Evolutionary conservation across 2,113 vertebrate species (phyloP).

Genomic region (Zosterops lateralis): DNA sequence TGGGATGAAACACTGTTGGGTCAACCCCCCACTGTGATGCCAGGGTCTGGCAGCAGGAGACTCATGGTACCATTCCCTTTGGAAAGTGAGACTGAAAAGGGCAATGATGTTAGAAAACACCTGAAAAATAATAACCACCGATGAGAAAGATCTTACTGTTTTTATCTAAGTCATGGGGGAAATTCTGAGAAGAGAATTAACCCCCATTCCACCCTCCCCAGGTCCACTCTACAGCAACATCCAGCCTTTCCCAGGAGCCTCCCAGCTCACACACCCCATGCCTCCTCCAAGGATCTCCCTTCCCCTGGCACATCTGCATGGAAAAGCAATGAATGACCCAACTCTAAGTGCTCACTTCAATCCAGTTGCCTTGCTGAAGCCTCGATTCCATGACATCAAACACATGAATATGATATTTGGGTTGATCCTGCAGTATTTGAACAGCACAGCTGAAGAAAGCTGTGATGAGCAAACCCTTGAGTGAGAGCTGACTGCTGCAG

Average conservation of each 20-base stretch:
- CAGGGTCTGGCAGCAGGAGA: neutral
- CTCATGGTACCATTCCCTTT: neutral
- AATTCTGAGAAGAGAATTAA: neutral
- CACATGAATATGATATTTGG: neutral
- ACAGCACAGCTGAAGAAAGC: neutral
- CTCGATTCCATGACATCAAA: neutral
- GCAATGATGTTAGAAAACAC: neutral
- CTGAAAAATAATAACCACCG: neutral
- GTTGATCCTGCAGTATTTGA: neutral
- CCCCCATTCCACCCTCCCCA: neutral
- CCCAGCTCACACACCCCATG: rapidly evolving
- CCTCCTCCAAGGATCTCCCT: neutral
- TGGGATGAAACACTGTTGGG: neutral
- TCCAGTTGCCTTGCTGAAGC: neutral
- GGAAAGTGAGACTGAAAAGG: neutral
- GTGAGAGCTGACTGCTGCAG: neutral
- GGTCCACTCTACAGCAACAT: neutral
- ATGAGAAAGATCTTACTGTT: neutral
- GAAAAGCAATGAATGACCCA: neutral
- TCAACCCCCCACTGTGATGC: neutral
- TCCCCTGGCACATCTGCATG: neutral
- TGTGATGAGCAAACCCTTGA: neutral
- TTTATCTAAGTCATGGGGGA: neutral
- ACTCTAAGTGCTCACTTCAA: neutral
- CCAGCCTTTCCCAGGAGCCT: neutral